Conservation (phyloP, 2,797 vertebrate species). For the Eutrigla gurnardus region DNA sequence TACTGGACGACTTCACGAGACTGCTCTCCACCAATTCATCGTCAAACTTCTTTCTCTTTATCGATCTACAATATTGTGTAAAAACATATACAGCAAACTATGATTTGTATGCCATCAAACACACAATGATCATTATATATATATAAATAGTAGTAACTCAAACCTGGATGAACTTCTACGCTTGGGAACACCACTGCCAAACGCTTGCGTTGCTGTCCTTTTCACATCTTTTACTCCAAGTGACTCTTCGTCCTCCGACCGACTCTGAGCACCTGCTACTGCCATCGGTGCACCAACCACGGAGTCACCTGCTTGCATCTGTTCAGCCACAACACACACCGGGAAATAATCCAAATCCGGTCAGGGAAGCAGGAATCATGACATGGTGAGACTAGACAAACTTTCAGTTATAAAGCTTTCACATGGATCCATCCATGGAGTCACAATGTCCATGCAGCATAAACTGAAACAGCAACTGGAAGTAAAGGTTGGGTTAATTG, state of each 20-base stretch:
- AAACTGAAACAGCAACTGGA: background rate
- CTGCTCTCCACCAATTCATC: conserved; percentile 98
- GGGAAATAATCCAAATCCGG: background rate
- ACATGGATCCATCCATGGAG: background rate
- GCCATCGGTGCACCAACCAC: conserved; percentile 85
- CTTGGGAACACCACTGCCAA: conserved; percentile 90
- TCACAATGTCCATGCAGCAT: background rate
- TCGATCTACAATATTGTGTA: conserved; percentile 86
- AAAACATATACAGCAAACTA: background rate
- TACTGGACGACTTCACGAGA: conserved; percentile 94
- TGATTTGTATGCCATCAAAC: background rate
- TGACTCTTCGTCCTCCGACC: conserved; percentile 94
- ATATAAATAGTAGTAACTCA: background rate
- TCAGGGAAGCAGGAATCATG: background rate
- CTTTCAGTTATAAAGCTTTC: background rate
- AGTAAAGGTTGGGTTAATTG: background rate
- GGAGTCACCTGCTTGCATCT: conserved; percentile 83
- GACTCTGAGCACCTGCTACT: conserved; percentile 86
- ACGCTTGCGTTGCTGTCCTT: conserved; percentile 88
- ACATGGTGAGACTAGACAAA: background rate
- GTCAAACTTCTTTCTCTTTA: conserved; percentile 98
- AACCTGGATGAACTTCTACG: conserved; percentile 97
- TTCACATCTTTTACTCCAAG: conserved; percentile 88
- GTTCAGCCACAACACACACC: conserved; percentile 26
- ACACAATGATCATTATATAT: background rate